A percentile compares a stretch with the other conserved stretches of the same genome.
phyloP scores from a whole-genome alignment of 1,140 invertebrate species.

The Alviniconcha marisindica region DNA sequence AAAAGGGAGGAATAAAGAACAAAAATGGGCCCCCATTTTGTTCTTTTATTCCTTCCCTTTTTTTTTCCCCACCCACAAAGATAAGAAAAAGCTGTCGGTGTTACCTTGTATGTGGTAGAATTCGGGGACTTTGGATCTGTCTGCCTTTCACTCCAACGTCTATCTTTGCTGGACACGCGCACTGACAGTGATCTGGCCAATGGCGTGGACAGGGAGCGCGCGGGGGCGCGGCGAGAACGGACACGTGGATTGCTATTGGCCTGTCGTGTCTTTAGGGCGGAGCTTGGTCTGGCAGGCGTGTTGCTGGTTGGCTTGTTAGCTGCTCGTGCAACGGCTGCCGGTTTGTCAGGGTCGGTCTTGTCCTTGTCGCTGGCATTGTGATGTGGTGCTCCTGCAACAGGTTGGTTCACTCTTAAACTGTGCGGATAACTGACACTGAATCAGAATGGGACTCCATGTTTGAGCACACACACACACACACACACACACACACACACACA shows the following conservation, averaged over 20 bases:
- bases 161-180: constrained; percentile 27
- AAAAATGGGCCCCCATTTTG: too few species aligned
- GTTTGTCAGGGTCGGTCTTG: neutral
- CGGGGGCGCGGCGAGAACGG: constrained; percentile 12
- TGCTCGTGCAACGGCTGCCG: neutral
- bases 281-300: constrained; percentile 22
- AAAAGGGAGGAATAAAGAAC: neutral
- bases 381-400: neutral
- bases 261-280: neutral
- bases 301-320: neutral
- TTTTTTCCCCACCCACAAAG: too few species aligned
- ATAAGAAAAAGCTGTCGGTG: too few species aligned
- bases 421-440: too few species aligned
- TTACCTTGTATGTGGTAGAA: constrained; percentile 25
- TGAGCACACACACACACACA: neutral
- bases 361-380: neutral
- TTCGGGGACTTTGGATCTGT: neutral
- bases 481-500: neutral
- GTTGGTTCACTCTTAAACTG: too few species aligned
- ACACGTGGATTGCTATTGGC: constrained; percentile 2
- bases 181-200: constrained; percentile 23
- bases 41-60: too few species aligned
- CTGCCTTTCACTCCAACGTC: constrained; percentile 7
- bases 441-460: too few species aligned
- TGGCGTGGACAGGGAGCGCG: constrained; percentile 30